Evolutionary conservation across 2,888 invertebrate genomes (phyloP), one percentile per base, ranked within the genome.

Genomic region (Cataglyphis albicans): DNA sequence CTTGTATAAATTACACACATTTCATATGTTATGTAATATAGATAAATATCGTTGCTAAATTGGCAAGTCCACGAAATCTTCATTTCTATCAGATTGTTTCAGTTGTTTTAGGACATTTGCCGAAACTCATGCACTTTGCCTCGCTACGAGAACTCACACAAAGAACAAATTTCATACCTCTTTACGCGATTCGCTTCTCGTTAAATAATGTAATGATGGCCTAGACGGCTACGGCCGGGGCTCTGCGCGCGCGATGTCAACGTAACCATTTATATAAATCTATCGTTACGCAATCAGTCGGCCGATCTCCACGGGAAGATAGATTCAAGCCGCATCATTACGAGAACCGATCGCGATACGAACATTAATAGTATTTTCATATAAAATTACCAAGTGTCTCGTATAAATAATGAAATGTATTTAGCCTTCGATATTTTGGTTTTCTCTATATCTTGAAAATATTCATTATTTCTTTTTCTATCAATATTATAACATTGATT

Each of bases 261-360:
- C 94, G 94, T 94, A 94, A 94, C 94, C 94, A 94, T 94, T 94
- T 94, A 94, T 94, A 94, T 94, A 94, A 94, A 94, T 94, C 92
- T 92, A 93, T 92, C 93, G 92, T 94, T 94, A 91, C 92, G 93
- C 91, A 94, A 93, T 92, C 91, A 89, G 89, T 87, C 90, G 91
- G 90, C 89, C 91, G 92, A 94, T 93, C 92, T 90, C 90, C 87
- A 89, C 91, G 89, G 88, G 88, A 88, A 89, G 91, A 92, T 92
- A 92, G 91, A 92, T 93, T 93, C 89, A 88, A 87, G 89, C 84
- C 81, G 86, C 78, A 7, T 21, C 67, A 65, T 82, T 87, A 85
- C 88, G 88, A 70, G 74, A 67, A 72, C n/a, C 21, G 41, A 65
- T 65, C 72, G 41, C 38, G 55, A 15, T 38, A 21, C 64, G 0